Evolutionary conservation across 2,113 vertebrate genomes (phyloP), one percentile per base, ranked within the genome.

Genomic region (Amblyornis subalaris): DNA sequence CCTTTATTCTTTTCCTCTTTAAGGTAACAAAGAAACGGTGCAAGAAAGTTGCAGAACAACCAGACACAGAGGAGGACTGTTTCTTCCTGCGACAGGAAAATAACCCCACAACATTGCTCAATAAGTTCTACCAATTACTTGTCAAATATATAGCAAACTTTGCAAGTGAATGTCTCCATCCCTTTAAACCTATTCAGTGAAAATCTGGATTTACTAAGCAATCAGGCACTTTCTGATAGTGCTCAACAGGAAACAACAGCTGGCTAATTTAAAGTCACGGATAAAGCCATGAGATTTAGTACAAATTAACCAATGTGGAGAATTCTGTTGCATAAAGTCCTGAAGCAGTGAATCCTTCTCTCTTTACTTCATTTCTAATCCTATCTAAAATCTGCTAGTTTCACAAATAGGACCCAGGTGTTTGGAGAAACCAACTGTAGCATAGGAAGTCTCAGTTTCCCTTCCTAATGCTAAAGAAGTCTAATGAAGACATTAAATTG

Each of bases 181-280:
- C 80, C 60, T 77, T 76, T 69, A 75, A 90, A 86, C 2, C 14
- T 79, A 51, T 64, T 73, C 38, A 88, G 71, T 76, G 62, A 78
- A 76, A 83, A 84, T 92, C 45, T 92, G 45, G 83, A 67, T 90
- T 90, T 90, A 62, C 70, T 83, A 71, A 85, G 61, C 57, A 90
- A 87, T 95, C 78, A 92, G 64, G 47, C n/a, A 85, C 73, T 93
- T 94, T 94, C 71, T 90, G 72, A 61, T 73, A 73, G 48, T 29
- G 31, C 57, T 81, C 82, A 85, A 67, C 23, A 51, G 38, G 72
- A 92, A 89, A 91, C 69, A 95, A 86, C 91, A 94, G 58, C 80
- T 95, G 89, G 66, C 66, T 86, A 65, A 84, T 82, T 92, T 94
- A 79, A 90, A 91, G 62, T 57, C 61, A 89, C 72, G 65, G 78